A percentile compares a stretch with the other conserved stretches of the same genome.
Conservation (phyloP, 2,113 vertebrate species). For the Myotis lucifugus region DNA sequence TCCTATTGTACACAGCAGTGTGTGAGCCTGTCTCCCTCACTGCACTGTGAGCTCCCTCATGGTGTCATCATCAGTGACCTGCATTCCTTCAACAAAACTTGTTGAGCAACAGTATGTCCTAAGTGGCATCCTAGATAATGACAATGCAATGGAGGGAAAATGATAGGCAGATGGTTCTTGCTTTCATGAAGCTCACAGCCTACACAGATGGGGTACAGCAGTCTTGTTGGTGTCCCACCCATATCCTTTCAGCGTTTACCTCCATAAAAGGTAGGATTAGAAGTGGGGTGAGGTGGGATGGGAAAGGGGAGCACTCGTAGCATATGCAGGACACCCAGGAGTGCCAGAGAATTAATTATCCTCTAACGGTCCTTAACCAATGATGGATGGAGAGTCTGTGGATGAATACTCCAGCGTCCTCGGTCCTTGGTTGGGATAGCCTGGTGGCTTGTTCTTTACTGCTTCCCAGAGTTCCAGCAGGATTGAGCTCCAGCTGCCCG, state of each 20-base stretch:
- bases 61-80: not conserved
- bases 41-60: not conserved
- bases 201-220: not conserved
- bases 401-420: not conserved
- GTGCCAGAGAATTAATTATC: not conserved
- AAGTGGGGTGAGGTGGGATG: rapidly evolving
- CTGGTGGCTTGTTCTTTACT: too few species aligned
- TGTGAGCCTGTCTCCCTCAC: not conserved
- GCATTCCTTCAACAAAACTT: not conserved
- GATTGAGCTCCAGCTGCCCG: not conserved
- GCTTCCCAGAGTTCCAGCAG: not conserved
- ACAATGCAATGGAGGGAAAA: not conserved
- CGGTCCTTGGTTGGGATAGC: not conserved
- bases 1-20: not conserved
- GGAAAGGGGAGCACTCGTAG: not conserved
- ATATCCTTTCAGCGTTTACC: not conserved
- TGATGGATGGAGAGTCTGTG: not conserved
- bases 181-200: not conserved
- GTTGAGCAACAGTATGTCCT: not conserved
- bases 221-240: not conserved
- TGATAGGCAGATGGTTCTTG: not conserved
- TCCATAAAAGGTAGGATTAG: not conserved
- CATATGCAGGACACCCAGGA: not conserved
- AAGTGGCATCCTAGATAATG: not conserved
- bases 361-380: not conserved